Evolutionary conservation across 2,888 invertebrate genomes (phyloP), one percentile per base, ranked within the genome.

Genomic region (Yponomeuta plumbellus): DNA sequence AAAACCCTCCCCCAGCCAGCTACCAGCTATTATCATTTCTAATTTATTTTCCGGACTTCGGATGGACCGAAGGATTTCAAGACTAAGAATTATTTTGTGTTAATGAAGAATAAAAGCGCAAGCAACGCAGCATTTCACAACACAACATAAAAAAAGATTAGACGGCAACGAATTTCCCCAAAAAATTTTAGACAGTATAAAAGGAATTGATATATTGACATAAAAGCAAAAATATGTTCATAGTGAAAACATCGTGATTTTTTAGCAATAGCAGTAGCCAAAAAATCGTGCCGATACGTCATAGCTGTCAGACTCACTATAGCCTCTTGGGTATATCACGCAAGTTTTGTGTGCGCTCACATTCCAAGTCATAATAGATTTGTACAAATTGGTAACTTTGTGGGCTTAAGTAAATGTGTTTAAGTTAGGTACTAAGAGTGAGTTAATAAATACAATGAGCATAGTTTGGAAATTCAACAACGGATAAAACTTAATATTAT

Each of bases 181-280:
- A 75, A 80, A 80, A 77, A 78, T 74, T 85, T 84, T 84, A 74
- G 81, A 74, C 74, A 74, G 75, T 75, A 84, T 81, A 85, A 86
- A 83, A 81, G 83, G 85, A 86, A 85, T 88, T 90, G 90, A 91
- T 88, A 81, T 81, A 88, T 89, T 84, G 88, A 85, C 78, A 85
- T 91, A 90, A 91, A 88, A 91, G 91, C 89, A 90, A 90, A 91
- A 88, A 87, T 89, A 88, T 90, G 91, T 90, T 86, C 81, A 69
- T 76, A 75, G 75, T 77, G 77, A 52, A 17, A 52, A 52, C 44
- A 17, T 17, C 17, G 44, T 52, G 44, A 52, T 52, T 52, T 52
- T 52, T 52, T 52, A 17, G 13, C 44, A 17, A 52, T 52, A 52
- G 34, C 84, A 80, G 84, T 85, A 81, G 80, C 84, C 87, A 83